These are phyloP conservation scores for Isurus oxyrinchus DNA, from an alignment of 2,113 vertebrate genomes.

Conservation along the genomic window DNA sequence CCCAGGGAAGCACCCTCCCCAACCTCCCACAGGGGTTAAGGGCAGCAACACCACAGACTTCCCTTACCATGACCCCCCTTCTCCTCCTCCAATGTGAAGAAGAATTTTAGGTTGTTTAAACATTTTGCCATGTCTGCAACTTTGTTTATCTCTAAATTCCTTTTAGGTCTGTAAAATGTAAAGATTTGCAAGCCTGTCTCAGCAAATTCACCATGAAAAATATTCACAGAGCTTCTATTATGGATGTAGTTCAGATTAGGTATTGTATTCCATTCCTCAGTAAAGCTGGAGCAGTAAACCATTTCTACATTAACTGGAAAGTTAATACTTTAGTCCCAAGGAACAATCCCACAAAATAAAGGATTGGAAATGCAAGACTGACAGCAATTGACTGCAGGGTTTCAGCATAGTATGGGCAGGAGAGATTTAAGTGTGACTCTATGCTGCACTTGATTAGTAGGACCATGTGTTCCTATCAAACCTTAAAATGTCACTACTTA, in stretches of 20 bases:
- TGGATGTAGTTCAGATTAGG: not conserved
- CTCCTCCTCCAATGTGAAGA: not conserved
- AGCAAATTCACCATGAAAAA: not conserved
- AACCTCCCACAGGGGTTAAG: too few species aligned
- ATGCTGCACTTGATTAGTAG: not conserved
- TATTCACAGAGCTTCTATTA: not conserved
- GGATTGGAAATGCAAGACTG: not conserved
- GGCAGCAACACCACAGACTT: too few species aligned
- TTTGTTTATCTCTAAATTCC: not conserved
- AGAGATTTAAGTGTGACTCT: not conserved
- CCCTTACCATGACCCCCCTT: not conserved
- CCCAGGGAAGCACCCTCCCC: not conserved
- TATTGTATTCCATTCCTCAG: not conserved
- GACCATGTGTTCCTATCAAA: not conserved
- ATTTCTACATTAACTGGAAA: not conserved
- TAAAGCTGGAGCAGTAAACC: not conserved
- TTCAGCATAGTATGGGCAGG: not conserved
- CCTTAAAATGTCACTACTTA: not conserved
- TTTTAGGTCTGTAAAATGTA: not conserved
- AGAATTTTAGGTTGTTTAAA: not conserved
- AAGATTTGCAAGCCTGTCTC: not conserved
- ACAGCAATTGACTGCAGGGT: constrained; percentile 5
- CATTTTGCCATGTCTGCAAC: not conserved
- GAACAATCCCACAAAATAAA: not conserved
- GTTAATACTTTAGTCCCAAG: not conserved